These are phyloP conservation scores for Callospermophilus lateralis DNA, from an alignment of 2,113 vertebrate species.

Conservation along the genomic window DNA sequence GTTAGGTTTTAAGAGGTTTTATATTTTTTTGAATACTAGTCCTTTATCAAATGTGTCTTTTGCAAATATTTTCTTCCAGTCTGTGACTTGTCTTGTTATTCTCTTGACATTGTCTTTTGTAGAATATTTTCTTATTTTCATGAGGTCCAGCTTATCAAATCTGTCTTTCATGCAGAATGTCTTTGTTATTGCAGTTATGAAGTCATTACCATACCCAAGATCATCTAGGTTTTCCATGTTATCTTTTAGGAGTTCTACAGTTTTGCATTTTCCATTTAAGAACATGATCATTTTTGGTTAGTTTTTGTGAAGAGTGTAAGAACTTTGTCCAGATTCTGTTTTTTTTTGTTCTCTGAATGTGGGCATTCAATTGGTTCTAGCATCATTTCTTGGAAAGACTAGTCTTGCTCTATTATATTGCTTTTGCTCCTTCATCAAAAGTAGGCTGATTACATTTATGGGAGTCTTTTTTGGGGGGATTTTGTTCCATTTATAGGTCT, in stretches of 20 bases:
- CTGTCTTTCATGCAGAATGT: neutral
- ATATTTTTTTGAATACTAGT: too few species aligned
- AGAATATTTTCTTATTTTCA: neutral
- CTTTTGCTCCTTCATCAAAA: neutral
- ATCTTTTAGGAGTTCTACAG: neutral
- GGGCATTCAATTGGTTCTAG: neutral
- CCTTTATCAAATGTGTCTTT: neutral
- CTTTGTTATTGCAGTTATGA: neutral
- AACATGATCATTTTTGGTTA: neutral
- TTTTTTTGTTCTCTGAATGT: neutral
- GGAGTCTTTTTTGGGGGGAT: neutral
- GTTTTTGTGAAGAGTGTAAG: neutral
- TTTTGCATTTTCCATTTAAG: neutral
- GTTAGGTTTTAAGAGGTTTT: neutral
- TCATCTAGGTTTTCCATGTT: neutral
- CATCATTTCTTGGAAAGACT: neutral
- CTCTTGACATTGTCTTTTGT: neutral
- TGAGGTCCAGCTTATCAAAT: neutral
- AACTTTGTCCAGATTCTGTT: neutral
- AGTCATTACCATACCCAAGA: neutral
- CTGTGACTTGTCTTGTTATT: neutral
- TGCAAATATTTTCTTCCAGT: neutral
- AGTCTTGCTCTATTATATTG: neutral
- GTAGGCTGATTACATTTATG: neutral
- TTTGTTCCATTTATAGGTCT: neutral